These are phyloP conservation scores for Galeruca laticollis DNA, from an alignment of 2,888 invertebrate species.

Conservation along the genomic window DNA sequence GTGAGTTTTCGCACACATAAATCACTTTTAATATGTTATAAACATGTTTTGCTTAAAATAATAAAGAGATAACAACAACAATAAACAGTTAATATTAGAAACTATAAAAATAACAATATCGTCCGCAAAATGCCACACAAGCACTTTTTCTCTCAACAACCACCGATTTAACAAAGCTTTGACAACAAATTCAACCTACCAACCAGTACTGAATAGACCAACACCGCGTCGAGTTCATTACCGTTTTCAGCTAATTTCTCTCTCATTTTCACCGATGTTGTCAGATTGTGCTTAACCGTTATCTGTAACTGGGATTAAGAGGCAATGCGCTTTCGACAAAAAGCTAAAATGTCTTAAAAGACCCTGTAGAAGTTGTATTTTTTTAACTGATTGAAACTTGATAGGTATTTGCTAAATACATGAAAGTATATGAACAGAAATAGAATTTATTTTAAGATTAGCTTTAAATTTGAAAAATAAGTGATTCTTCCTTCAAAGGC, in stretches of 20 bases:
- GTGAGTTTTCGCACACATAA: background rate
- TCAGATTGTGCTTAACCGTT: background rate
- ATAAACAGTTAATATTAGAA: slow-evolving; percentile 1
- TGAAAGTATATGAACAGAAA: too few species aligned
- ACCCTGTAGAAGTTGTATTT: too few species aligned
- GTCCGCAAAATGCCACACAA: slow-evolving; percentile 26
- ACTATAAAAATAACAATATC: slow-evolving; percentile 14
- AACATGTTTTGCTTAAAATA: background rate
- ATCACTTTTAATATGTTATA: background rate
- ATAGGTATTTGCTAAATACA: too few species aligned
- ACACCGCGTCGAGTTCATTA: background rate
- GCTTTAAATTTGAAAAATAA: too few species aligned
- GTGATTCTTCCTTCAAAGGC: too few species aligned
- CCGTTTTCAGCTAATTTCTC: background rate
- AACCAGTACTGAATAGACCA: background rate
- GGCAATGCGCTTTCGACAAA: too few species aligned
- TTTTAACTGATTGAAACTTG: too few species aligned
- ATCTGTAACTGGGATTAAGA: too few species aligned
- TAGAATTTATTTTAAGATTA: too few species aligned
- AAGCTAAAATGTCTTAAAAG: too few species aligned
- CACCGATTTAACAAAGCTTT: background rate
- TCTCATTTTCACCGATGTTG: background rate
- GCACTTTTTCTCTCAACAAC: slow-evolving; percentile 20
- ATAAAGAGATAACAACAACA: slow-evolving; percentile 1
- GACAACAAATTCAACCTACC: background rate